Evolutionary conservation across 2,797 vertebrate species (phyloP).

Genomic region (Meriones psammophilus): DNA sequence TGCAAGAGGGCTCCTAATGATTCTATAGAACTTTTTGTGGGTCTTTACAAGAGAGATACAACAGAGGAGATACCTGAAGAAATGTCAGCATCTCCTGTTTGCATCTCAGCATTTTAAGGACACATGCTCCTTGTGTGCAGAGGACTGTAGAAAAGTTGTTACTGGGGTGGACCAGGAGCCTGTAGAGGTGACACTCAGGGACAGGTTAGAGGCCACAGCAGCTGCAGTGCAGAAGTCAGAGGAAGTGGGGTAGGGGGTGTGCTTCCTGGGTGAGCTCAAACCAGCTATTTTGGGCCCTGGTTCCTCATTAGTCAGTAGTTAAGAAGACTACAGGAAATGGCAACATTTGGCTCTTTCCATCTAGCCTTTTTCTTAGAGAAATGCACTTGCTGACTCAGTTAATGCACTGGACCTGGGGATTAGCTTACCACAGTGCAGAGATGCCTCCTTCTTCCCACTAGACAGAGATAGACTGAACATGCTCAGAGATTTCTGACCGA

Average conservation of each 20-base stretch:
- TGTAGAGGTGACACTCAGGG: neutral
- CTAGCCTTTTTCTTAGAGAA: slow-evolving; percentile 48
- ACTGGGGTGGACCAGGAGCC: neutral
- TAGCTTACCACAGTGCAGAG: neutral
- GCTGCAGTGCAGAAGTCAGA: slow-evolving; percentile 25
- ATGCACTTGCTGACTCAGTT: slow-evolving; percentile 43
- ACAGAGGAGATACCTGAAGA: neutral
- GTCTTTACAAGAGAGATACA: neutral
- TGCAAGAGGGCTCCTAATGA: neutral
- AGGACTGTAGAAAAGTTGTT: neutral
- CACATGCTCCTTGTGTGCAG: neutral
- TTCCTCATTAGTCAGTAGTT: slow-evolving; percentile 75
- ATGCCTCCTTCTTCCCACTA: neutral
- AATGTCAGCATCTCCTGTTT: neutral
- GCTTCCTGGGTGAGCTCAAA: slow-evolving; percentile 72
- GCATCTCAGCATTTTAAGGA: neutral
- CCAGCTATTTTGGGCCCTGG: slow-evolving; percentile 75
- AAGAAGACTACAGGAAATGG: slow-evolving; percentile 34
- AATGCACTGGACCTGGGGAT: neutral
- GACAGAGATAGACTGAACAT: neutral
- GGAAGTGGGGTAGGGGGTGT: slow-evolving; percentile 59
- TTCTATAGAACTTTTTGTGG: neutral
- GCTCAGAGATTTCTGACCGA: neutral
- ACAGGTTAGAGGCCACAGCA: slow-evolving; percentile 46
- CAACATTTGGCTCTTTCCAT: slow-evolving; percentile 49